Base-by-base conservation (phyloP, 2,113 vertebrate genomes). In the Heptranchias perlo region DNA sequence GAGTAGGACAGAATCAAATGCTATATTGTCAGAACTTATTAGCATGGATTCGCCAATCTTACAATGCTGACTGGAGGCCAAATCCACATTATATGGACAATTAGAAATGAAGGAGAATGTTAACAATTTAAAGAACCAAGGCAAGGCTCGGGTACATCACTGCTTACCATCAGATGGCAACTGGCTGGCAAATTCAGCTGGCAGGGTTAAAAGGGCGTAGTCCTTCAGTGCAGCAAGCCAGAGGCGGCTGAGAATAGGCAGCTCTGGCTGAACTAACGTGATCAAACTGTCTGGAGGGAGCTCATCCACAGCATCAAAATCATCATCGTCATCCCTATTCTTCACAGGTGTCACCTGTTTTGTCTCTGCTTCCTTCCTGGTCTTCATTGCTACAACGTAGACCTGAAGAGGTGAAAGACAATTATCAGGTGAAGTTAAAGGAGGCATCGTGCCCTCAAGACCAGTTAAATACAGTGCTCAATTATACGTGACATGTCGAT, bases 141-240 rank as follows among this genome's bases (percentile, higher is more conserved):
- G 35, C 58, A 39, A 5, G 21, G 31, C 58, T 62, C 89, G 52
- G 64, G 39, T 21, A 69, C 31, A 91, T 2, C 39, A 69, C 92
- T 69, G 95, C 96, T 97, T 98, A 99, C 99, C 99, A 54, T 99
- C 99, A 96, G 99, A 98, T n/a, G 99, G 99, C 96, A 99, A 99
- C 97, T 99, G 99, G 96, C 99, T 99, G 96, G 99, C 98, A 97
- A 99, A 99, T 97, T 99, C 99, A 4, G 99, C 97, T 65, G 99
- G 99, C 96, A 99, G 97, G 65, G 99, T 99, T 96, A 99, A 97
- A 96, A 99, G 98, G 0, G 99, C 99, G 0, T 99, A 99, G 97
- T 99, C 99, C 96, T 98, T 98, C 96, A 99, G 97, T 0, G 98
- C 98, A 76, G 99, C 99, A 96, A 99, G 97, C 99, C 99, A 99